phyloP scores from a whole-genome alignment of 2,797 vertebrate genomes.

The Nothura maculosa region DNA sequence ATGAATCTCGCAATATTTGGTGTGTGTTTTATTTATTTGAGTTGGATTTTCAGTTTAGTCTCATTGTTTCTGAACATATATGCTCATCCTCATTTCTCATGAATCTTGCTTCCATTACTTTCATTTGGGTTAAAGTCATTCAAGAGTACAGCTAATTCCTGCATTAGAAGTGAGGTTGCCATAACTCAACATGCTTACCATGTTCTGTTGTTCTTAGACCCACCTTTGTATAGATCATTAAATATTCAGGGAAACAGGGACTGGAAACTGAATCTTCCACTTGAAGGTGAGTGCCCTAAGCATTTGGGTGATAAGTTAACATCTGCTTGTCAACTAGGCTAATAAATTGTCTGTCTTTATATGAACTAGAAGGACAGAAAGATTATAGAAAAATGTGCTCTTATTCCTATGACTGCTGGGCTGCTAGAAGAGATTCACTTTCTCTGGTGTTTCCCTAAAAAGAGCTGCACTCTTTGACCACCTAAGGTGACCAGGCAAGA shows the following conservation, averaged over 20 bases:
- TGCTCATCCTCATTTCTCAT: not conserved
- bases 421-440: not conserved
- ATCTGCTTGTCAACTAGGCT: not conserved
- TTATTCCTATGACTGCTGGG: not conserved
- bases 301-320: not conserved
- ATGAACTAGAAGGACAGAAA: not conserved
- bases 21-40: not conserved
- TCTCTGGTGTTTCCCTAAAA: not conserved
- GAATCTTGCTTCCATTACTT: conserved; percentile 8
- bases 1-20: not conserved
- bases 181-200: not conserved
- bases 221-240: conserved; percentile 13
- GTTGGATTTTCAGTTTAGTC: conserved; percentile 22
- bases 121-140: not conserved
- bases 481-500: not conserved
- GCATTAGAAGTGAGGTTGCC: not conserved
- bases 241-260: conserved; percentile 15
- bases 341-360: not conserved
- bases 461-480: not conserved
- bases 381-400: not conserved
- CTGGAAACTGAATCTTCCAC: conserved; percentile 15
- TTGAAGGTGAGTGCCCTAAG: conserved; percentile 26
- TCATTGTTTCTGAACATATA: not conserved
- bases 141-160: not conserved
- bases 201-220: not conserved